Evolutionary conservation across 2,113 vertebrate species (phyloP), one percentile per base, ranked within the genome.

Genomic region (Hystrix cristata): DNA sequence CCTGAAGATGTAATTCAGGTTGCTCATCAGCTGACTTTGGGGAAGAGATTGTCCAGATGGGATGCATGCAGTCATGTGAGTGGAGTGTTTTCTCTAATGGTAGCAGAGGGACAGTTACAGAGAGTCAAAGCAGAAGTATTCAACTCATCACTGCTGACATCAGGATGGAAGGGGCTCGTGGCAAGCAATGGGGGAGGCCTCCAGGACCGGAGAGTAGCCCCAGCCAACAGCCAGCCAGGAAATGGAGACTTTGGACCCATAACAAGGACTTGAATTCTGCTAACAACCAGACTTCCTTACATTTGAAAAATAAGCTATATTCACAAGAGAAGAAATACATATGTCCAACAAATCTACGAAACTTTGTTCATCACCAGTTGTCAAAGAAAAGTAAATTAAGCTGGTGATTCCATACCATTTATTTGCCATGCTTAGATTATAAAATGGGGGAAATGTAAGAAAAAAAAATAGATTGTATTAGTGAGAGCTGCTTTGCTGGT

Each of bases 301-400:
- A 60, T 76, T 82, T 81, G n/a, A 79, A 80, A 91, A 74, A n/a
- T 15, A 60, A 78, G 10, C 43, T 69, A 51, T 10, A 25, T 6
- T 82, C 69, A 87, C 34, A 79, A 84, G n/a, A 79, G 57, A 92
- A 88, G n/a, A 92, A 53, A 79, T 65, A 85, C 9, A 88, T 65
- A 38, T 64, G 12, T 21, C 9, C 13, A 76, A 78, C 31, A 69
- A 67, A 86, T 48, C 23, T 89, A 51, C 57, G 57, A 93, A 69
- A 74, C 38, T 76, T 31, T 90, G 2, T 86, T 53, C 38, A 82
- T 55, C 11, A 87, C 29, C 6, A 31, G 29, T 87, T 27, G n/a
- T 65, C 62, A 91, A 94, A 64, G 27, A 60, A 71, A 86, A 76
- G 34, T 74, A 87, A 91, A 55, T 78, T 29, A 76, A 90, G 80